Evolutionary conservation across 23 tunicate species (phyloP), one percentile per base, ranked within the genome.

Genomic region (Styela clava): DNA sequence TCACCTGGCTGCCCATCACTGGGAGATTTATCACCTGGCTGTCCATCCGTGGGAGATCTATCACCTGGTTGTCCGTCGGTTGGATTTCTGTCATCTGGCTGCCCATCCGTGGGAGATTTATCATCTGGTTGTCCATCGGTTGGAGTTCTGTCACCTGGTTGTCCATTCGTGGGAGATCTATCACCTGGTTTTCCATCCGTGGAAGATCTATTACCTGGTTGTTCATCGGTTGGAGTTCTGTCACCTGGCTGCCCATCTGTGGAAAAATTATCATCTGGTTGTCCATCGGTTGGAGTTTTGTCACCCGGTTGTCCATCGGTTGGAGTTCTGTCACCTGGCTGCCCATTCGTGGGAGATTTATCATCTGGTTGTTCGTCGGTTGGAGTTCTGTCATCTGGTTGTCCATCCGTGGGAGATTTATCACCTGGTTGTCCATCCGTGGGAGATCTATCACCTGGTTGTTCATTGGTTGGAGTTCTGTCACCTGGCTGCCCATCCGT

Each of bases 371-470:
- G n/a, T n/a, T n/a, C n/a, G n/a, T 69, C 27, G 26, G 74, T 21
- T 16, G 18, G 24, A 21, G 24, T 24, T 24, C 74, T 69, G 26
- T 69, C 74, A 69, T 21, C 26, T 69, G 74, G 27, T 22, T 21
- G 27, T 24, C 74, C 27, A 24, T n/a, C 74, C 18, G 24, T n/a
- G 26, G 19, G 74, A 21, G 24, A 18, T 69, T 24, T n/a, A 16
- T 69, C 26, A 21, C 26, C 74, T 23, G 74, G 74, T 18, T 69
- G n/a, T n/a, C 74, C n/a, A 18, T 24, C 74, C 24, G 74, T 21
- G 26, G n/a, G 19, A 18, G 74, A 18, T 69, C 74, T 69, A n/a
- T n/a, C n/a, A n/a, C n/a, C n/a, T n/a, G n/a, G n/a, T n/a, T n/a
- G n/a, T n/a, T n/a, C n/a, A n/a, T n/a, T n/a, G 26, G 24, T 24